These are phyloP conservation scores for Erpetoichthys calabaricus DNA, from an alignment of 2,797 vertebrate genomes.

Conservation along the genomic window DNA sequence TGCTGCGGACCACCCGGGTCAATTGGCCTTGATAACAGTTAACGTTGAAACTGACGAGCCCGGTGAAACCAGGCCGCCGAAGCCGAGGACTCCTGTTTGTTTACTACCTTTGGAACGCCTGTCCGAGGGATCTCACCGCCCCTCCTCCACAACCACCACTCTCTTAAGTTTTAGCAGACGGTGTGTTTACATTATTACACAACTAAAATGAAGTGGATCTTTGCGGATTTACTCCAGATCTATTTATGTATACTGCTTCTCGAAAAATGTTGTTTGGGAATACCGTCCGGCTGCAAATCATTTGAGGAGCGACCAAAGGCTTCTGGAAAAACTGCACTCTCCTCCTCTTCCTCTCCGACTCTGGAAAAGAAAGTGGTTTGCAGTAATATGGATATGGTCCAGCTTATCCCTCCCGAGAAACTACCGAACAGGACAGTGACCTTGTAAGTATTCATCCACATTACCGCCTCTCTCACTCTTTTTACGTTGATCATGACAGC, in stretches of 20 bases:
- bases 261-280: conserved; percentile 20
- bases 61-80: no score
- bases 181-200: background rate
- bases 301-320: conserved; percentile 51
- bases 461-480: background rate
- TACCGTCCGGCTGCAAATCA: conserved; percentile 64
- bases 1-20: no score
- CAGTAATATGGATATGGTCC: conserved; percentile 75
- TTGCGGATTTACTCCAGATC: conserved; percentile 22
- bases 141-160: no score
- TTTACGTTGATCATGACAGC: background rate
- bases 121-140: no score
- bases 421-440: conserved; percentile 80
- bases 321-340: conserved; percentile 28
- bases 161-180: no score
- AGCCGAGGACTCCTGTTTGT: no score
- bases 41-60: no score
- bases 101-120: no score
- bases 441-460: conserved; percentile 68
- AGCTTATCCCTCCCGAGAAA: conserved; percentile 57
- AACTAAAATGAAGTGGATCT: conserved; percentile 34
- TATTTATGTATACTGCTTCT: conserved; percentile 32
- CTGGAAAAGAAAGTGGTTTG: conserved; percentile 66
- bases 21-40: no score
- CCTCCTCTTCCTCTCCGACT: conserved; percentile 20